A percentile compares a stretch with the other conserved stretches of the same genome.
Conservation (phyloP, 1,140 invertebrate genomes). For the Drosophila kepulauana region DNA sequence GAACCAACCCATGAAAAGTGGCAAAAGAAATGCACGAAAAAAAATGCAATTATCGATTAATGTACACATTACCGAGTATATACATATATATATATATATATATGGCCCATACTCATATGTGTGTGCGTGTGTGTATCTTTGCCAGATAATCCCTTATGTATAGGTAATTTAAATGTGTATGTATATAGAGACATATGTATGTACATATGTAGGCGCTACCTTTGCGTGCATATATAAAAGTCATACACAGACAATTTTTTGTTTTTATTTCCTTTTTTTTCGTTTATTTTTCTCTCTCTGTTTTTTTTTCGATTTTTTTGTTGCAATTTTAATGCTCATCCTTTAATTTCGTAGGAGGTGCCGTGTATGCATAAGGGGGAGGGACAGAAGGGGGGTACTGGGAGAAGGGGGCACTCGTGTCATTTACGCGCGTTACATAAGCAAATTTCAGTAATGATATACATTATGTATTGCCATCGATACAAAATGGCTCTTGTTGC, state of each 20-base stretch:
- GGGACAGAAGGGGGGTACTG: no score
- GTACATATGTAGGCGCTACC: conserved; percentile 57
- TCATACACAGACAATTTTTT: conserved; percentile 40
- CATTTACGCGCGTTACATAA: conserved; percentile 73
- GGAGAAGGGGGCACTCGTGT: conserved; percentile 5
- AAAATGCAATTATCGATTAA: conserved; percentile 83
- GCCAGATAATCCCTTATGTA: conserved; percentile 62
- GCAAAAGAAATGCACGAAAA: conserved; percentile 78
- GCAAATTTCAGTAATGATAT: conserved; percentile 75
- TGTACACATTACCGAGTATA: conserved; percentile 74
- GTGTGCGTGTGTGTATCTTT: conserved; percentile 21
- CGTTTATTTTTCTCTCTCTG: conserved; percentile 8
- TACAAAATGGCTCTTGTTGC: conserved; percentile 51
- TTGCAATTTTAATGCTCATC: conserved; percentile 65
- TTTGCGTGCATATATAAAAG: conserved; percentile 48
- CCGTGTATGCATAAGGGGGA: no score
- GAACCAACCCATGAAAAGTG: conserved; percentile 75
- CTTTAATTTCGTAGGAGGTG: conserved; percentile 57
- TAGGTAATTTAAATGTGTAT: conserved; percentile 33
- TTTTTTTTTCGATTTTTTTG: conserved; percentile 30
- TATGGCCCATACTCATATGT: conserved; percentile 14
- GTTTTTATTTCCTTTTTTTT: conserved; percentile 27
- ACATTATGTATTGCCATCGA: conserved; percentile 44
- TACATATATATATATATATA: conserved; percentile 67
- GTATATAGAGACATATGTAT: conserved; percentile 3